These are phyloP conservation scores for Oscheius sp. DNA, from an alignment of 1,140 invertebrate genomes.

Conservation along the genomic window DNA sequence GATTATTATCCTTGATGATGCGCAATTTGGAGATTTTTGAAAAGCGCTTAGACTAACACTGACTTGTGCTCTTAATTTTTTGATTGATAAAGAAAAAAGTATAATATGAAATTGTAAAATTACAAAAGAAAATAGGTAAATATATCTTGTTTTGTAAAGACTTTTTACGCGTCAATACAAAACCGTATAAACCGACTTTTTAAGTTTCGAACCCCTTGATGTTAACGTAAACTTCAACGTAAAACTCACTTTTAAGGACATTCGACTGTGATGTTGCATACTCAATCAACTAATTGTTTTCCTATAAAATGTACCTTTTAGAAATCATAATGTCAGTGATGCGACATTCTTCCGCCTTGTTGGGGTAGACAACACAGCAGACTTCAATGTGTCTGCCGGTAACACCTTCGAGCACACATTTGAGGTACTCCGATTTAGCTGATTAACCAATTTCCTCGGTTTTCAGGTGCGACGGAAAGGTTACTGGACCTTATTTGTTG, in stretches of 20 bases:
- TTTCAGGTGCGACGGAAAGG: constrained; percentile 58
- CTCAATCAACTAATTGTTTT: not conserved
- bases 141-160: too few relatives aligned
- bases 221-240: not conserved
- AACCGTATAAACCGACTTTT: too few relatives aligned
- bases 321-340: constrained; percentile 59
- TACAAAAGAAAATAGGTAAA: too few relatives aligned
- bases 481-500: constrained; percentile 59
- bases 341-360: constrained; percentile 56
- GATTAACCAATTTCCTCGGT: too few relatives aligned
- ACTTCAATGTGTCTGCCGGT: constrained; percentile 54
- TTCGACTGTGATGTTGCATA: not conserved
- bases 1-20: too few relatives aligned
- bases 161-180: too few relatives aligned
- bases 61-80: too few relatives aligned
- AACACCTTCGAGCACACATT: constrained; percentile 60
- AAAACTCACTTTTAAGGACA: not conserved
- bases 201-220: too few relatives aligned
- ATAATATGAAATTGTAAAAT: too few relatives aligned
- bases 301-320: constrained; percentile 33
- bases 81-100: too few relatives aligned
- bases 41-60: too few relatives aligned
- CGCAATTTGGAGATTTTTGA: too few relatives aligned
- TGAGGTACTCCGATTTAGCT: constrained; percentile 39
- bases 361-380: constrained; percentile 59